These are phyloP conservation scores for Xylota sylvarum DNA, from an alignment of 2,888 invertebrate genomes.

Conservation along the genomic window DNA sequence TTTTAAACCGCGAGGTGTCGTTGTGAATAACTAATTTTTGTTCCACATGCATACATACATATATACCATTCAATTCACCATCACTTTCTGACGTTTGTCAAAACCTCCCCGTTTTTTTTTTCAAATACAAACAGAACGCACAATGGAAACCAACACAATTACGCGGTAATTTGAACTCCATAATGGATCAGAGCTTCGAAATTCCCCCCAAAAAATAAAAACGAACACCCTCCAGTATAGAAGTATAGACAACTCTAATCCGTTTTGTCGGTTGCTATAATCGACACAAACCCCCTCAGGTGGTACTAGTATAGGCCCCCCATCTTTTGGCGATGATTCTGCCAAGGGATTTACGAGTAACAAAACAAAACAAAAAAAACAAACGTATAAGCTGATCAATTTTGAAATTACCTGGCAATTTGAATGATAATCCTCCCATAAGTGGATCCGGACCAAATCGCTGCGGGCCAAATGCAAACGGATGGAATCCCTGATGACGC, in stretches of 20 bases:
- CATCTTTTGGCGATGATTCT: background rate
- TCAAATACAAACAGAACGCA: constrained; percentile 25
- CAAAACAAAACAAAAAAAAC: constrained; percentile 20
- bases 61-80: no score
- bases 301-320: background rate
- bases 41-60: constrained; percentile 21
- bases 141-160: constrained; percentile 64
- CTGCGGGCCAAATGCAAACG: constrained; percentile 94
- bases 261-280: constrained; percentile 45
- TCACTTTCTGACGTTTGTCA: constrained; percentile 42
- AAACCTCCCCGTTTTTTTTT: background rate
- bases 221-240: constrained; percentile 9
- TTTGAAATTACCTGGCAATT: constrained; percentile 90
- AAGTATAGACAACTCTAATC: constrained; percentile 33
- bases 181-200: constrained; percentile 35
- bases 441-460: constrained; percentile 93
- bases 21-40: constrained; percentile 72
- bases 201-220: constrained; percentile 5
- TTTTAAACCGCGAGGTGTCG: constrained; percentile 75
- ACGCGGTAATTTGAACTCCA: constrained; percentile 61
- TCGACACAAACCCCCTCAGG: constrained; percentile 15
- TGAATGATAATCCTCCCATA: constrained; percentile 92
- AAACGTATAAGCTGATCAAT: constrained; percentile 65
- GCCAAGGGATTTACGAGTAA: constrained; percentile 11
- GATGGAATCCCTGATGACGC: constrained; percentile 94